These are phyloP conservation scores for Perithous albicinctus DNA, from an alignment of 2,888 invertebrate genomes.

Conservation along the genomic window DNA sequence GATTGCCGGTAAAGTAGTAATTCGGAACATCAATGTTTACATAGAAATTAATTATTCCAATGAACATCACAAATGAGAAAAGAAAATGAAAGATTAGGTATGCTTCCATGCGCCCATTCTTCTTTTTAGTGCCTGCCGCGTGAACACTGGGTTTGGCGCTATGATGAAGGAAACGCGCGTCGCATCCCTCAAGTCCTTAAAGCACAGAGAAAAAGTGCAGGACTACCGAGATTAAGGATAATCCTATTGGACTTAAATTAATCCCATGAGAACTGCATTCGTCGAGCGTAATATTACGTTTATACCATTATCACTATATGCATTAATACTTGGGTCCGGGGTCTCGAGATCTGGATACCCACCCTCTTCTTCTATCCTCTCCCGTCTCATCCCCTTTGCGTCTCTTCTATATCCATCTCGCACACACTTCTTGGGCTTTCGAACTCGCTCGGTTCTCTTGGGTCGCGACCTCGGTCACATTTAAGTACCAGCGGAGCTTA, in stretches of 20 bases:
- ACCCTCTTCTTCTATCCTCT: slow-evolving; percentile 27
- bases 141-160: slow-evolving; percentile 32
- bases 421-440: slow-evolving; percentile 41
- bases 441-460: slow-evolving; percentile 48
- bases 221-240: slow-evolving; percentile 80
- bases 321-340: slow-evolving; percentile 68
- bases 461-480: slow-evolving; percentile 61
- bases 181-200: slow-evolving; percentile 35
- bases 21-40: slow-evolving; percentile 69
- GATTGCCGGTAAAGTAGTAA: background rate
- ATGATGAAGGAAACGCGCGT: slow-evolving; percentile 1
- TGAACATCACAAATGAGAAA: slow-evolving; percentile 40
- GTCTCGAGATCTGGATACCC: slow-evolving; percentile 49
- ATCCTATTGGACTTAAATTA: slow-evolving; percentile 83
- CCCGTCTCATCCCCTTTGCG: slow-evolving; percentile 4
- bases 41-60: slow-evolving; percentile 75
- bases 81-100: slow-evolving; percentile 47
- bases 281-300: slow-evolving; percentile 77
- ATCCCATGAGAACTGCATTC: slow-evolving; percentile 79
- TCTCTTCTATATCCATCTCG: slow-evolving; percentile 47
- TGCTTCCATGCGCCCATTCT: slow-evolving; percentile 66
- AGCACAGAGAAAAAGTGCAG: slow-evolving; percentile 67
- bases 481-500: slow-evolving; percentile 58
- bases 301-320: slow-evolving; percentile 77
- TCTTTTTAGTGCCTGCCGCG: slow-evolving; percentile 46